A percentile compares a stretch with the other conserved stretches of the same genome.
phyloP scores from a whole-genome alignment of 2,797 vertebrate species.

The Lagocephalus sceleratus region DNA sequence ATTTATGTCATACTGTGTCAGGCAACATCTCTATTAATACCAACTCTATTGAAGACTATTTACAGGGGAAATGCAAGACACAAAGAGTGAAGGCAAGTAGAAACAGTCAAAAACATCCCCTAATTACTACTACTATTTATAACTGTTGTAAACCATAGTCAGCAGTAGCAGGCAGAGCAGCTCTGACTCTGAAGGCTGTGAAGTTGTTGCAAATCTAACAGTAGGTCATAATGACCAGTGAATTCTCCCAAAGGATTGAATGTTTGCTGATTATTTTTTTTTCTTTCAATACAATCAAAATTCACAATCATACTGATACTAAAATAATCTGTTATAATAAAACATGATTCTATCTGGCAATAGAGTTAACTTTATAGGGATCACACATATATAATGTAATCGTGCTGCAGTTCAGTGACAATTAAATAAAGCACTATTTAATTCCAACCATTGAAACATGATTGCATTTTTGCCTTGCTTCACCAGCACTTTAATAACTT shows the following conservation, averaged over 20 bases:
- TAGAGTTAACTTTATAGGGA: background rate
- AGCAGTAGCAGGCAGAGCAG: background rate
- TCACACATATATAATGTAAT: background rate
- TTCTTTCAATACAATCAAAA: no score
- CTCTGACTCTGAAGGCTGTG: background rate
- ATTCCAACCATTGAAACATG: slow-evolving; percentile 6
- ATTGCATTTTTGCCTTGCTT: slow-evolving; percentile 23
- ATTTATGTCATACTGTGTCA: no score
- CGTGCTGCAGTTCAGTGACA: background rate
- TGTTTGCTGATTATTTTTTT: background rate
- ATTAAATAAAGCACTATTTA: slow-evolving; percentile 10
- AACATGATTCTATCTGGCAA: no score
- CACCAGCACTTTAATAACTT: slow-evolving; percentile 13
- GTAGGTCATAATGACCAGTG: background rate
- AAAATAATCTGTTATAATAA: no score
- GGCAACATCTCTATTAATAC: no score
- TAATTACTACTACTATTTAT: no score
- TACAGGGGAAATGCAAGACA: no score
- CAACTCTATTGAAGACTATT: no score
- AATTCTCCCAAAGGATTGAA: background rate
- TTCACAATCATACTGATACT: no score
- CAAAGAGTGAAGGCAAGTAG: no score
- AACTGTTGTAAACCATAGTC: no score
- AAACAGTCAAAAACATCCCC: no score
- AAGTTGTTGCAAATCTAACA: background rate